A percentile compares a stretch with the other conserved stretches of the same genome.
These are phyloP conservation scores for Eristalis tenax DNA, from an alignment of 2,888 invertebrate species.

Conservation along the genomic window DNA sequence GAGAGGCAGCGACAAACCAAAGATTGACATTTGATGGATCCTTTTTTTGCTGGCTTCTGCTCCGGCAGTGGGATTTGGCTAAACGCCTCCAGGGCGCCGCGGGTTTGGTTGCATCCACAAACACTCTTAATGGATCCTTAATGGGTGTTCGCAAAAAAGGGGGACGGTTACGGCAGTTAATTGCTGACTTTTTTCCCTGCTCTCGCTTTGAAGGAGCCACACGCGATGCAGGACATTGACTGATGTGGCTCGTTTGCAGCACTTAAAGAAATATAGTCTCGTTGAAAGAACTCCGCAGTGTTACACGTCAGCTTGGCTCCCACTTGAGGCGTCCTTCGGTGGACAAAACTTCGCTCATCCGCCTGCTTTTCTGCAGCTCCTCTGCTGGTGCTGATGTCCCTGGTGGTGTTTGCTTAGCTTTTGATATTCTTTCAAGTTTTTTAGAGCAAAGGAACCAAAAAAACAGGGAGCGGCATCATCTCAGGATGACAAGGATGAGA, in stretches of 20 bases:
- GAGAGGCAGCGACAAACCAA: constrained; percentile 59
- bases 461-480: constrained; percentile 10
- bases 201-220: neutral
- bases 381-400: constrained; percentile 27
- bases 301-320: constrained; percentile 61
- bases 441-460: neutral
- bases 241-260: constrained; percentile 59
- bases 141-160: constrained; percentile 62
- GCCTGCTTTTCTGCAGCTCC: no score
- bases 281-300: constrained; percentile 48
- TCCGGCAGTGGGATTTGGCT: constrained; percentile 13
- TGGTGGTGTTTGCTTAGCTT: constrained; percentile 68
- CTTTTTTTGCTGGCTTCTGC: constrained; percentile 19
- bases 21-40: constrained; percentile 71
- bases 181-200: constrained; percentile 53
- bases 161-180: constrained; percentile 59
- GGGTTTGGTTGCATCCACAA: constrained; percentile 16
- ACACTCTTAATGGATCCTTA: constrained; percentile 69
- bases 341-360: constrained; percentile 40
- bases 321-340: constrained; percentile 44
- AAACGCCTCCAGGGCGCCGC: constrained; percentile 26
- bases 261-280: constrained; percentile 48
- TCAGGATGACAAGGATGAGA: constrained; percentile 52
- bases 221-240: constrained; percentile 57
- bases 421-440: constrained; percentile 57